phyloP scores from a whole-genome alignment of 2,888 invertebrate genomes.

The Labia minor region DNA sequence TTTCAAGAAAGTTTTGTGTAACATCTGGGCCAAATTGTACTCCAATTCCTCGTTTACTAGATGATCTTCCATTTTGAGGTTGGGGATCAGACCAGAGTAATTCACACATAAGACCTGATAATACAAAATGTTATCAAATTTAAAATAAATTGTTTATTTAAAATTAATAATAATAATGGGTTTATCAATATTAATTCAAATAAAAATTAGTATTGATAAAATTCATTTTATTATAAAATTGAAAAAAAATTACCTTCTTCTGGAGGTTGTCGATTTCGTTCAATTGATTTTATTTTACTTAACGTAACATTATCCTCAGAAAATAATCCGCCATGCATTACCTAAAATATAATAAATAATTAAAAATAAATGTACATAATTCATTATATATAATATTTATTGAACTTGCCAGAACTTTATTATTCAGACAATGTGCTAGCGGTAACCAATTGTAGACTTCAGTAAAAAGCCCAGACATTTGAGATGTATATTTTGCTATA shows the following conservation, averaged over 20 bases:
- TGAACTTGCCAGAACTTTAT: constrained; percentile 54
- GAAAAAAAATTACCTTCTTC: constrained; percentile 59
- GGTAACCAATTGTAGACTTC: constrained; percentile 98
- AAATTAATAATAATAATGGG: no score
- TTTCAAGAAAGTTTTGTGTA: constrained; percentile 69
- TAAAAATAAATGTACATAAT: constrained; percentile 16
- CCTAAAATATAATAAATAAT: constrained; percentile 44
- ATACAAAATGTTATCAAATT: constrained; percentile 16
- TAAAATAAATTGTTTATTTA: no score
- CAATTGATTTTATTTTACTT: constrained; percentile 77
- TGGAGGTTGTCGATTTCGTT: constrained; percentile 92
- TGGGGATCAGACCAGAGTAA: constrained; percentile 98
- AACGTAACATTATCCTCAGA: constrained; percentile 87
- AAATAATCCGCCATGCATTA: constrained; percentile 98
- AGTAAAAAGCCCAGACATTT: constrained; percentile 96
- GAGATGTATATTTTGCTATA: constrained; percentile 82
- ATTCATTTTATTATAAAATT: constrained; percentile 27
- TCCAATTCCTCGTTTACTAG: constrained; percentile 95
- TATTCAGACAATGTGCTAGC: constrained; percentile 88
- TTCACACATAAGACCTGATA: constrained; percentile 85
- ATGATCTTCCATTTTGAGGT: constrained; percentile 72
- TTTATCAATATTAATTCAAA: no score
- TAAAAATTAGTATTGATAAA: constrained; percentile 16
- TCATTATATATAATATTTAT: no score
- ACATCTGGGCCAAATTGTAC: constrained; percentile 98